Percentiles rank a stretch among this genome's conserved stretches.
phyloP scores from a whole-genome alignment of 2,888 invertebrate genomes.

The Diloba caeruleocephala region DNA sequence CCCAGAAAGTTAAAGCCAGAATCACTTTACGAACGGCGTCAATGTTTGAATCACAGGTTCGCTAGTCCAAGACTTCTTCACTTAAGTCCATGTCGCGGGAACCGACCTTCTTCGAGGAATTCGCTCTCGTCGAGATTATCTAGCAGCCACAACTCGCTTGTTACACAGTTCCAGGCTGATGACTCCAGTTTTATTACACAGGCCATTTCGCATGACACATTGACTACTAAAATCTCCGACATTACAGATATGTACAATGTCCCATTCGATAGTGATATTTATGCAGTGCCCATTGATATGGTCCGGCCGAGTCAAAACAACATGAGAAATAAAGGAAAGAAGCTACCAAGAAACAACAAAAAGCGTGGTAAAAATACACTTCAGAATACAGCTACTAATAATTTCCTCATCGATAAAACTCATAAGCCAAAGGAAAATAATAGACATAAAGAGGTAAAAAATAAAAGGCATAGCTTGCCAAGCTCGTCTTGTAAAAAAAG shows the following conservation, averaged over 20 bases:
- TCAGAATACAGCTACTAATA: slow-evolving; percentile 64
- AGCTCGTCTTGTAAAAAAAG: slow-evolving; percentile 90
- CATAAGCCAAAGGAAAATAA: slow-evolving; percentile 69
- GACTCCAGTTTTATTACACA: slow-evolving; percentile 96
- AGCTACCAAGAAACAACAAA: slow-evolving; percentile 73
- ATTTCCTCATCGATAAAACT: slow-evolving; percentile 64
- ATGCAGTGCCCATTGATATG: slow-evolving; percentile 95
- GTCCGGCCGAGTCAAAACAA: slow-evolving; percentile 89
- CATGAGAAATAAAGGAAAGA: slow-evolving; percentile 78
- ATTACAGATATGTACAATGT: slow-evolving; percentile 96
- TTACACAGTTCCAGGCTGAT: slow-evolving; percentile 93
- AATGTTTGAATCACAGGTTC: slow-evolving; percentile 80
- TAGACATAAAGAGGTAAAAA: slow-evolving; percentile 78
- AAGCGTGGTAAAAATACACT: slow-evolving; percentile 78
- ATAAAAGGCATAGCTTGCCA: slow-evolving; percentile 92
- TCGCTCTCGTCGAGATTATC: slow-evolving; percentile 94
- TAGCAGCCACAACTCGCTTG: slow-evolving; percentile 95
- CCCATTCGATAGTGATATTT: slow-evolving; percentile 96
- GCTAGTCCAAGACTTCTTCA: slow-evolving; percentile 87
- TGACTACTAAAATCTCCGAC: slow-evolving; percentile 91
- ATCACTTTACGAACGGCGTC: slow-evolving; percentile 77
- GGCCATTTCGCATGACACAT: slow-evolving; percentile 95
- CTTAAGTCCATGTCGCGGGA: slow-evolving; percentile 89
- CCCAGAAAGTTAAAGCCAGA: slow-evolving; percentile 79
- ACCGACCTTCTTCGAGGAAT: slow-evolving; percentile 92